Percentiles rank a stretch among this genome's conserved stretches.
Evolutionary conservation across 2,888 invertebrate species (phyloP).

Genomic region (Lamellibrachia satsuma): DNA sequence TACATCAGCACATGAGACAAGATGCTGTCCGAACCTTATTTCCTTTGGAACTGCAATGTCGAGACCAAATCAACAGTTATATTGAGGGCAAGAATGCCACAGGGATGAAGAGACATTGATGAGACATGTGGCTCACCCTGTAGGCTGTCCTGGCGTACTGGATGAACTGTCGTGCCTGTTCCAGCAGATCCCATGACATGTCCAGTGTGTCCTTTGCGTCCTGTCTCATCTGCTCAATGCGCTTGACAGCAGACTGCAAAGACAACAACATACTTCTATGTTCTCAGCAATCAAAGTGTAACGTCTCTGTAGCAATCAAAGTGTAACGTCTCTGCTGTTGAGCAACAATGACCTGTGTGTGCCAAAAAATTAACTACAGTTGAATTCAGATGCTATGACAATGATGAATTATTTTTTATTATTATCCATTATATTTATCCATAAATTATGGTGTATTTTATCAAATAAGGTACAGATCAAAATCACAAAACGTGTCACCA

Average conservation of each 20-base stretch:
- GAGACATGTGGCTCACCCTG: constrained; percentile 38
- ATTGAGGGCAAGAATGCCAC: not conserved
- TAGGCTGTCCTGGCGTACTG: constrained; percentile 60
- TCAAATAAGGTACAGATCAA: too few relatives aligned
- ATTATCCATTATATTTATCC: too few relatives aligned
- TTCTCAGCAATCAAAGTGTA: not conserved
- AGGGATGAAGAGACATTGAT: not conserved
- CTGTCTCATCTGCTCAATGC: constrained; percentile 26
- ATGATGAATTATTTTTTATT: too few relatives aligned
- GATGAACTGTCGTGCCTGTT: constrained; percentile 34
- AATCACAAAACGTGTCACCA: too few relatives aligned
- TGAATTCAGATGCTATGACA: too few relatives aligned
- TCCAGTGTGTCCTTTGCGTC: constrained; percentile 63
- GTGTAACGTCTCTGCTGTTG: too few relatives aligned
- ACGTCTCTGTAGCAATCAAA: not conserved
- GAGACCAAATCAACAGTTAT: not conserved
- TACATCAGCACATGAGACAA: not conserved
- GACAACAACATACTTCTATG: not conserved
- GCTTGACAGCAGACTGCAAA: constrained; percentile 29
- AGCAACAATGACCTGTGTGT: too few relatives aligned
- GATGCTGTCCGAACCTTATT: not conserved
- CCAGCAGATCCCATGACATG: constrained; percentile 70
- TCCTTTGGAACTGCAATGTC: too few relatives aligned
- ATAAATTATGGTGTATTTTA: too few relatives aligned
- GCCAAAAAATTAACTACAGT: too few relatives aligned